Evolutionary conservation across 2,113 vertebrate species (phyloP).

Genomic region (Macquaria australasica): DNA sequence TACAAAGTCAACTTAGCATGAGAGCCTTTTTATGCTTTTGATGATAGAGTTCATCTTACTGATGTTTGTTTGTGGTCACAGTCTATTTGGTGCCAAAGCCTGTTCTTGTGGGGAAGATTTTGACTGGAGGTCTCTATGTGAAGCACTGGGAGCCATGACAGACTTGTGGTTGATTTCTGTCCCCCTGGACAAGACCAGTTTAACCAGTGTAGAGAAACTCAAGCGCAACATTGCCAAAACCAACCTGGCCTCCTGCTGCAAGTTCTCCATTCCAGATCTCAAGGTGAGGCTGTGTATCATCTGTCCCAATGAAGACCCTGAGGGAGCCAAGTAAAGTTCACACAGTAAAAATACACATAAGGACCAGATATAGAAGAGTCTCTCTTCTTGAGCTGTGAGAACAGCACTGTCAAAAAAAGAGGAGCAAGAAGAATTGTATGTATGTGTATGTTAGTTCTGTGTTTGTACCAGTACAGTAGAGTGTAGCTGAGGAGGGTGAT

Average conservation of each 20-base stretch:
- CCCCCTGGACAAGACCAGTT: slow-evolving; percentile 92
- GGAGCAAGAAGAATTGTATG: background rate
- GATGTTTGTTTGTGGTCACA: slow-evolving; percentile 34
- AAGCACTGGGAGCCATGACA: slow-evolving; percentile 80
- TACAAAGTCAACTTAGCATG: background rate
- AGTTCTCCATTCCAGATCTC: slow-evolving; percentile 93
- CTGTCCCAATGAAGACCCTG: background rate
- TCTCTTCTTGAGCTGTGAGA: background rate
- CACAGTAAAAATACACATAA: background rate
- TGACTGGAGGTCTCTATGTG: slow-evolving; percentile 22
- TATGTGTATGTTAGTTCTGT: slow-evolving; percentile 2
- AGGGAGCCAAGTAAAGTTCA: background rate
- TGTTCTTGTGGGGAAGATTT: slow-evolving; percentile 9
- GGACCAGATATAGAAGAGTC: background rate
- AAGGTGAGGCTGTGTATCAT: slow-evolving; percentile 85
- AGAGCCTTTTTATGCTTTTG: background rate
- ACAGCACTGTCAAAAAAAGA: background rate
- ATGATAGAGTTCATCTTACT: slow-evolving; percentile 10
- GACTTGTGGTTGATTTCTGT: slow-evolving; percentile 97
- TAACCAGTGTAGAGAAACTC: slow-evolving; percentile 91
- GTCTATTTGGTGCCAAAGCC: slow-evolving; percentile 43
- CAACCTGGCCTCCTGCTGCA: slow-evolving; percentile 89
- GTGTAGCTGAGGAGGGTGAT: slow-evolving; percentile 54
- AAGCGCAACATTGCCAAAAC: slow-evolving; percentile 89
- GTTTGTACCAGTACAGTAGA: slow-evolving; percentile 51